Evolutionary conservation across 2,113 vertebrate species (phyloP), one percentile per base, ranked within the genome.

Genomic region (Hyperopisus bebe): DNA sequence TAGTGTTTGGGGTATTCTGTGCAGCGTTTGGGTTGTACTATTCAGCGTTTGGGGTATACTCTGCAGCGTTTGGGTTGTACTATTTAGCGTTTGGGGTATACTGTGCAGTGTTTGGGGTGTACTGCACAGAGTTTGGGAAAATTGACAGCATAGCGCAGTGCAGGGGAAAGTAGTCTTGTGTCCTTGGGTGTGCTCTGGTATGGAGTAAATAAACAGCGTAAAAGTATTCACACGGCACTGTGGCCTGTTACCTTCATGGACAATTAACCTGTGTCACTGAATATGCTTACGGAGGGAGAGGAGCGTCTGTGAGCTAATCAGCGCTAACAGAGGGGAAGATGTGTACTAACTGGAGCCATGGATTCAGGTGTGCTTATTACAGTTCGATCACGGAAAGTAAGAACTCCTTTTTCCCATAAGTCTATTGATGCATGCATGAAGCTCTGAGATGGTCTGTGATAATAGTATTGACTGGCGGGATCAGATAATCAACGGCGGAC

Each of bases 221-320:
- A 70, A 55, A 84, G 84, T 44, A 58, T 62, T 31, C 85, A 82
- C 27, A 31, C 83, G 87, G 39, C 85, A 35, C 51, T 39, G 2
- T 85, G 83, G 21, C 27, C 89, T 44, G 48, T 89, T 77, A 91
- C 89, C 74, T 91, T 91, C 89, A 92, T 90, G 90, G 91, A 42
- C 88, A 91, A 91, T 92, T 92, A 92, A 90, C 77, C 77, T 90
- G 48, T n/a, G 27, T 31, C 85, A 86, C 88, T 91, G 83, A 88
- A 90, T 88, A 89, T 90, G 89, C 19, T 48, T 31, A 31, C 42
- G 44, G 7, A 48, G 70, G 89, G 35, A 80, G 39, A 88, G 13
- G 44, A 90, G 19, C 74, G 39, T 70, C 53, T 86, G 46, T 39
- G 77, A 44, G 19, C 77, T n/a, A 84, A 84, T 84, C 82, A 84